These are phyloP conservation scores for Poeciliopsis gracilis DNA, from an alignment of 2,797 vertebrate genomes.

Conservation along the genomic window DNA sequence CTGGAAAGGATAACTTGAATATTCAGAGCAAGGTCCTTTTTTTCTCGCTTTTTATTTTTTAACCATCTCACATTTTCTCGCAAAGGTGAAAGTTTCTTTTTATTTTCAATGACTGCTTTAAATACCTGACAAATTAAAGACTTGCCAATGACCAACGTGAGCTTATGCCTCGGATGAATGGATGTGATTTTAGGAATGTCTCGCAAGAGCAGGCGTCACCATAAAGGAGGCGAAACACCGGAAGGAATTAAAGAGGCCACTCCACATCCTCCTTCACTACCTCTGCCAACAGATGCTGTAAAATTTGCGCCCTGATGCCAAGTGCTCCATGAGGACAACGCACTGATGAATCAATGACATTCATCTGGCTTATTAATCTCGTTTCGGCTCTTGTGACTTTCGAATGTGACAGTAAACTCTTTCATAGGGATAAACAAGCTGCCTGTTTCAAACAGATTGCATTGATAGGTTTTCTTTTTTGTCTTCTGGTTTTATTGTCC, in stretches of 20 bases:
- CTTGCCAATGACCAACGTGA: background rate
- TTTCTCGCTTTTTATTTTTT: background rate
- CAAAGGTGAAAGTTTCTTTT: background rate
- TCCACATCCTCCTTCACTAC: background rate
- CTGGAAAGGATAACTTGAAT: background rate
- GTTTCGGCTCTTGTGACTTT: conserved; percentile 9
- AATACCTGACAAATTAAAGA: background rate
- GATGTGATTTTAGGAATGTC: background rate
- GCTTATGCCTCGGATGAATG: background rate
- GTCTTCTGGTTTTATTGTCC: background rate
- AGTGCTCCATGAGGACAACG: background rate
- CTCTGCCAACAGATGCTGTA: background rate
- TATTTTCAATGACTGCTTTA: background rate
- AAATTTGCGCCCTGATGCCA: background rate
- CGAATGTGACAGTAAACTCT: background rate
- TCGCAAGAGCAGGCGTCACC: background rate
- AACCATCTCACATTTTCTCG: background rate
- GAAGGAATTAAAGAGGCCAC: background rate
- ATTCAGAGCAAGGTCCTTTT: background rate
- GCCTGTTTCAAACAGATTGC: background rate
- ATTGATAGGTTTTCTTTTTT: background rate
- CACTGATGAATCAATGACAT: background rate
- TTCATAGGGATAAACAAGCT: background rate
- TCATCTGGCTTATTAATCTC: conserved; percentile 20
- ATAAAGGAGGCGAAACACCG: background rate